Evolutionary conservation across 2,113 vertebrate genomes (phyloP).

Genomic region (Dasypus novemcinctus): DNA sequence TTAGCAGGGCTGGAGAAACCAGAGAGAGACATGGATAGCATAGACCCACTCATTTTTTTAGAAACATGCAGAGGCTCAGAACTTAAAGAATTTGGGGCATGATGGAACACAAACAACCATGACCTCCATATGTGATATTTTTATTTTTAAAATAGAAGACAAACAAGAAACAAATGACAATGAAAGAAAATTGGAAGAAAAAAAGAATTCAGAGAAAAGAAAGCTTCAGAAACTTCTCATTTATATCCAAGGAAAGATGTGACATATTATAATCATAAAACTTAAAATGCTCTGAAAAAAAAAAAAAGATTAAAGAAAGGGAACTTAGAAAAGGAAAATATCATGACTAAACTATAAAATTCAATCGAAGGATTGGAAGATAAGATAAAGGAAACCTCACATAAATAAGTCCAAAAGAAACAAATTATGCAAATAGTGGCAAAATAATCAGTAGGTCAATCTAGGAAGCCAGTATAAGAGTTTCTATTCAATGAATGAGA

Average conservation of each 20-base stretch:
- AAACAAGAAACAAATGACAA: background rate
- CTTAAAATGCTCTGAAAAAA: background rate
- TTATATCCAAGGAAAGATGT: background rate
- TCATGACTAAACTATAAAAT: background rate
- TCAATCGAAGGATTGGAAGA: background rate
- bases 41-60: background rate
- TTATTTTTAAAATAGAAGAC: background rate
- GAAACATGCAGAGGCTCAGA: background rate
- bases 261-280: background rate
- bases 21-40: background rate
- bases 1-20: background rate
- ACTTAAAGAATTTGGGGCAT: background rate
- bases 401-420: background rate
- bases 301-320: background rate
- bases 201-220: background rate
- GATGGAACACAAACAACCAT: background rate
- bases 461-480: background rate
- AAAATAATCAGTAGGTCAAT: background rate
- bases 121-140: background rate
- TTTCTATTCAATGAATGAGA: background rate
- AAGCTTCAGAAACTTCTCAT: background rate
- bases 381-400: background rate
- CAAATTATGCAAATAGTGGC: background rate
- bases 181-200: background rate
- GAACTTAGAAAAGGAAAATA: constrained; percentile 28